phyloP scores from a whole-genome alignment of 2,113 vertebrate species.

The Cryptoleucopteryx plumbea region DNA sequence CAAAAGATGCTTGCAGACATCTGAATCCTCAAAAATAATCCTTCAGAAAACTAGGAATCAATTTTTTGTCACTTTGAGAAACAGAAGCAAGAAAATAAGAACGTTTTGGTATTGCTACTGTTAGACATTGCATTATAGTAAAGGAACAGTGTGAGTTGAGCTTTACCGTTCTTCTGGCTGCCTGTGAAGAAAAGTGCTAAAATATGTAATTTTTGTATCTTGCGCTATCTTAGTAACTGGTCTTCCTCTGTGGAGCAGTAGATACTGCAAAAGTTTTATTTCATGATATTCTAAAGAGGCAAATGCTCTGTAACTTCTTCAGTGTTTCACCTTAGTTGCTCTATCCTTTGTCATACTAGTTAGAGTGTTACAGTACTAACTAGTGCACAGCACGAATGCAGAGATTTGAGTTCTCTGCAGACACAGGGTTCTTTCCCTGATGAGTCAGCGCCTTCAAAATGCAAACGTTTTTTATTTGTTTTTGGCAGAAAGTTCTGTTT shows the following conservation, averaged over 20 bases:
- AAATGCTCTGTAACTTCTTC: neutral
- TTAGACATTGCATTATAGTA: neutral
- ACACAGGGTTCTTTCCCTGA: neutral
- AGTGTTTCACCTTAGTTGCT: neutral
- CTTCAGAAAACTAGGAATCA: neutral
- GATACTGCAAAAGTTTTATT: neutral
- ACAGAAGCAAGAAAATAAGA: neutral
- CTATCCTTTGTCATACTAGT: neutral
- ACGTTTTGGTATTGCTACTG: neutral
- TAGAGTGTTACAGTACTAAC: neutral
- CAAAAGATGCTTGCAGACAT: neutral
- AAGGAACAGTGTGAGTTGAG: neutral
- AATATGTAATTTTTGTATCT: neutral
- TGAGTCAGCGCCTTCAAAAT: conserved; percentile 44
- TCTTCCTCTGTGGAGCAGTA: neutral
- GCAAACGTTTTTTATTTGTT: neutral
- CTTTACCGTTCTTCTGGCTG: neutral
- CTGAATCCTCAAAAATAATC: neutral
- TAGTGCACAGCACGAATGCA: neutral
- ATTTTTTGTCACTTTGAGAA: neutral
- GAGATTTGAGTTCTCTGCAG: neutral
- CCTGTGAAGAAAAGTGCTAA: neutral
- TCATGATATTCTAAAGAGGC: neutral
- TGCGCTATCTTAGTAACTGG: neutral
- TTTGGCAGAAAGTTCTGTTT: conserved; percentile 46